These are phyloP conservation scores for Pterostichus madidus DNA, from an alignment of 2,888 invertebrate species.

Conservation along the genomic window DNA sequence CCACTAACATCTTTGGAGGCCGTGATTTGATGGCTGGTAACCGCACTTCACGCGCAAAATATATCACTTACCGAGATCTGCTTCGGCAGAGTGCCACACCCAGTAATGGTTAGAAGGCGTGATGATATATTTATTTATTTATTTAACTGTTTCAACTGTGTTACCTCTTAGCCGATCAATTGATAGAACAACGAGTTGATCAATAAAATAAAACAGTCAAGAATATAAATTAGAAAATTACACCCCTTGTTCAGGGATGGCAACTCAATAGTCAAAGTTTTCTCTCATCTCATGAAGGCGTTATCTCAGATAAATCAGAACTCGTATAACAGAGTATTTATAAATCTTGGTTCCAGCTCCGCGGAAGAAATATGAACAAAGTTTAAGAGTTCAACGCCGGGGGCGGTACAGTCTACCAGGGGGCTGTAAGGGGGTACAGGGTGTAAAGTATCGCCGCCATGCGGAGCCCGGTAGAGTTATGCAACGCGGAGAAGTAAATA, in stretches of 20 bases:
- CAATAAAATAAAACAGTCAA: too few species aligned
- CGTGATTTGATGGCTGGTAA: too few species aligned
- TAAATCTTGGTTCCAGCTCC: conserved; percentile 9
- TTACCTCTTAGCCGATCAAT: too few species aligned
- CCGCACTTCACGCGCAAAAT: too few species aligned
- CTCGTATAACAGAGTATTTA: conserved; percentile 12
- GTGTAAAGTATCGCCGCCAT: conserved; percentile 42
- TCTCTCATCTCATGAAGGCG: neutral
- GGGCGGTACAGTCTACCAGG: conserved; percentile 11
- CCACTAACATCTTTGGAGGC: too few species aligned
- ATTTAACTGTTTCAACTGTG: too few species aligned
- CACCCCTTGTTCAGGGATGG: neutral
- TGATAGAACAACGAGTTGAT: too few species aligned
- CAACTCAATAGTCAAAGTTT: neutral
- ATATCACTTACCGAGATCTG: too few species aligned
- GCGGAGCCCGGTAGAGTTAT: conserved; percentile 43
- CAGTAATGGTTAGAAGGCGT: too few species aligned
- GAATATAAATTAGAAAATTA: too few species aligned
- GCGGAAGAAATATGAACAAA: conserved; percentile 56
- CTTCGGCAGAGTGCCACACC: too few species aligned
- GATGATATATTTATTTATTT: too few species aligned
- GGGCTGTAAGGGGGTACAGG: neutral
- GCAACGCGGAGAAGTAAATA: conserved; percentile 57
- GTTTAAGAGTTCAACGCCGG: conserved; percentile 35
- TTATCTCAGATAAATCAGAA: conserved; percentile 5